phyloP scores from a whole-genome alignment of 1,140 invertebrate genomes.

The Popillia japonica region DNA sequence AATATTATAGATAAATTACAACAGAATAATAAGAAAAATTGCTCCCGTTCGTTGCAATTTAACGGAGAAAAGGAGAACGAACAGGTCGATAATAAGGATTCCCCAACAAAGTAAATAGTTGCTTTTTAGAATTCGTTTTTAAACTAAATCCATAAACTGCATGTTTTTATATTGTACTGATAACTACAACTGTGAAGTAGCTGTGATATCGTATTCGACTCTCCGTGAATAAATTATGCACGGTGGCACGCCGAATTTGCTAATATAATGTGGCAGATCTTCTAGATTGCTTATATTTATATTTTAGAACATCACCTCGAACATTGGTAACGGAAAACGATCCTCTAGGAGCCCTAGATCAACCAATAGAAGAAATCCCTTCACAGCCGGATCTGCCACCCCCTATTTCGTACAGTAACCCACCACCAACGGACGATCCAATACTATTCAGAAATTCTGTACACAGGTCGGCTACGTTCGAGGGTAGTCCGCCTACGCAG shows the following conservation, averaged over 20 bases:
- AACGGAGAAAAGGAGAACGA: slow-evolving; percentile 56
- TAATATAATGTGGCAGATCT: no score
- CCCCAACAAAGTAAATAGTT: slow-evolving; percentile 60
- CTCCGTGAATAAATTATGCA: no score
- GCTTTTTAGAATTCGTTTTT: no score
- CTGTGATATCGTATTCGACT: no score
- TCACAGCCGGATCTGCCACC: slow-evolving; percentile 46
- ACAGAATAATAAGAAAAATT: slow-evolving; percentile 57
- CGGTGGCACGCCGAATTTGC: no score
- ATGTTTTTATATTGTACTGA: no score
- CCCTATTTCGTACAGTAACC: slow-evolving; percentile 44
- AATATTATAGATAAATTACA: slow-evolving; percentile 77
- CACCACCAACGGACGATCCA: slow-evolving; percentile 51
- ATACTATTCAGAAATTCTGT: slow-evolving; percentile 56
- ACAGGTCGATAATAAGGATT: slow-evolving; percentile 47
- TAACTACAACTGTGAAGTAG: no score
- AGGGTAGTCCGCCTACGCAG: slow-evolving; percentile 62
- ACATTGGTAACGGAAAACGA: slow-evolving; percentile 90
- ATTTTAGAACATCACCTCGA: slow-evolving; percentile 69
- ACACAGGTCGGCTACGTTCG: slow-evolving; percentile 67
- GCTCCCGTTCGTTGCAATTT: slow-evolving; percentile 57
- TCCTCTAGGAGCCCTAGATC: slow-evolving; percentile 83
- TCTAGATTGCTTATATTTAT: not conserved
- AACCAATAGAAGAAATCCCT: slow-evolving; percentile 56
- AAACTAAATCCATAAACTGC: no score